phyloP scores from a whole-genome alignment of 1,140 invertebrate species.

The Artemia franciscana region DNA sequence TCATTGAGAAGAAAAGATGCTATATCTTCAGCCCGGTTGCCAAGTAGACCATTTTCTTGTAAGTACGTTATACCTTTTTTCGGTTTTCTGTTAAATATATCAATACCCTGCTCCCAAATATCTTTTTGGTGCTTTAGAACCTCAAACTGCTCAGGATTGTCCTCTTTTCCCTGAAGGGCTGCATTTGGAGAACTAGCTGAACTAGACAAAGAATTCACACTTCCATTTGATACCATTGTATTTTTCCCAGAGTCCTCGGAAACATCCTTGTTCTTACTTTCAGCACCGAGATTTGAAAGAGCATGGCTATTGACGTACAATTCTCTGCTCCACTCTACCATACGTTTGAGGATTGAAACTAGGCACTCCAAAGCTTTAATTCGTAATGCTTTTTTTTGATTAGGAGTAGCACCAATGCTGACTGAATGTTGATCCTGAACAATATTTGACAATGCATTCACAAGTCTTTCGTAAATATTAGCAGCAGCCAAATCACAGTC shows the following conservation, averaged over 20 bases:
- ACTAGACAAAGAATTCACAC: constrained; percentile 23
- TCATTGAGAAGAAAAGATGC: constrained; percentile 85
- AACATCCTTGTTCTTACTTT: constrained; percentile 11
- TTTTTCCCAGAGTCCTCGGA: constrained; percentile 12
- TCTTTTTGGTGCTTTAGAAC: constrained; percentile 94
- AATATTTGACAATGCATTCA: constrained; percentile 81
- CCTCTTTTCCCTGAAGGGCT: constrained; percentile 14
- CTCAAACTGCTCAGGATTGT: constrained; percentile 78
- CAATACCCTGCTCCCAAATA: constrained; percentile 38
- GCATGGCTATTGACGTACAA: constrained; percentile 85
- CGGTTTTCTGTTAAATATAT: constrained; percentile 77
- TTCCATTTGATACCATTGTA: constrained; percentile 23
- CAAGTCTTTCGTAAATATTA: too few relatives aligned
- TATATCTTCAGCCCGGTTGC: constrained; percentile 52
- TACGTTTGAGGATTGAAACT: constrained; percentile 91
- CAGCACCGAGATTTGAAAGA: constrained; percentile 43
- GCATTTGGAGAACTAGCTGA: constrained; percentile 9
- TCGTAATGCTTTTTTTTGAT: constrained; percentile 87
- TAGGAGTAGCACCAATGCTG: constrained; percentile 69
- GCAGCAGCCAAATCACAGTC: too few relatives aligned
- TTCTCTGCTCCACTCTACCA: constrained; percentile 99
- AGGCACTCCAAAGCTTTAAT: constrained; percentile 87
- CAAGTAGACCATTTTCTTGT: constrained; percentile 74
- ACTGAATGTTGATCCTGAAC: constrained; percentile 76
- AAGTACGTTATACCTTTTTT: constrained; percentile 77